Conservation (phyloP, 2,113 vertebrate genomes). For the Cheirogaleus medius region DNA sequence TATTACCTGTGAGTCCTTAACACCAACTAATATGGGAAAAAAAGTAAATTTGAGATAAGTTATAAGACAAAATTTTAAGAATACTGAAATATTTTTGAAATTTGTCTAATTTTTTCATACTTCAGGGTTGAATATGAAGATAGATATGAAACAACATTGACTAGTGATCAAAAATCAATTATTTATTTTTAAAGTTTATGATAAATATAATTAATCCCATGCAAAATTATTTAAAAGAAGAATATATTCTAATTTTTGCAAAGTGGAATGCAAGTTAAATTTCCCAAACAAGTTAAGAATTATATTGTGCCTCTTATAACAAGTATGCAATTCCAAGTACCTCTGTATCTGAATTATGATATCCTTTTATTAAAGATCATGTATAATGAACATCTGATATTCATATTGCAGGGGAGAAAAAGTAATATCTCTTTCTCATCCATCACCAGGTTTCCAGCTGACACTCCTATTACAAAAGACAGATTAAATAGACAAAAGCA, state of each 20-base stretch:
- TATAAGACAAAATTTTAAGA: constrained; percentile 68
- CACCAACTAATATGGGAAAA: constrained; percentile 63
- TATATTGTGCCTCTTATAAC: not conserved
- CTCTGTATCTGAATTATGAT: not conserved
- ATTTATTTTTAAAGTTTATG: not conserved
- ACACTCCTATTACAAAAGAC: not conserved
- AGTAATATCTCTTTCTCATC: not conserved
- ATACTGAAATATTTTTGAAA: constrained; percentile 11
- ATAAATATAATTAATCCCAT: not conserved
- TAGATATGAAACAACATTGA: not conserved
- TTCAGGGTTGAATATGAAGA: not conserved
- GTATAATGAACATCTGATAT: not conserved
- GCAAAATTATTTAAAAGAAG: not conserved
- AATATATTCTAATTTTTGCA: not conserved
- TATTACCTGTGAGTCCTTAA: constrained; percentile 70
- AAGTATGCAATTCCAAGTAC: not conserved
- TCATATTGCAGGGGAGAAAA: not conserved
- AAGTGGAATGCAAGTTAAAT: not conserved
- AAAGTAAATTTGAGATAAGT: constrained; percentile 66
- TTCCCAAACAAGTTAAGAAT: not conserved
- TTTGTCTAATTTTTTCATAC: not conserved
- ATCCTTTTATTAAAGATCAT: not conserved
- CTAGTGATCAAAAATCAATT: not conserved
- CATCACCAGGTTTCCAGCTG: not conserved
- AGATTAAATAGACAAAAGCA: not conserved